These are phyloP conservation scores for Hydrozoanthus gracilis DNA, from an alignment of 92 coral and sea anemone genomes.

Conservation along the genomic window DNA sequence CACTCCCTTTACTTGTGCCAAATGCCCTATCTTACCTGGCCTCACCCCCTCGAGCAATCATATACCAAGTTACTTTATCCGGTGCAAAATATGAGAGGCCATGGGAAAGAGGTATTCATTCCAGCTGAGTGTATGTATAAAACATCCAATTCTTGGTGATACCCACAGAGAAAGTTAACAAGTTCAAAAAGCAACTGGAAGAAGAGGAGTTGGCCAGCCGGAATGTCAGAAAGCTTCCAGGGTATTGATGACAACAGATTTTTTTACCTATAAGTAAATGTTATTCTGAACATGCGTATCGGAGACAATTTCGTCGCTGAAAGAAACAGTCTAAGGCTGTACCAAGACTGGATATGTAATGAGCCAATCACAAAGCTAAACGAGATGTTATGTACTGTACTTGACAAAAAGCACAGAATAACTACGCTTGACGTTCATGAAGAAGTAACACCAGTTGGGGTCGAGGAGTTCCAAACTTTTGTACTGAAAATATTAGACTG, in stretches of 20 bases:
- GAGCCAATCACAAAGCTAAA: no score
- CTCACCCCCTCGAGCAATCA: no score
- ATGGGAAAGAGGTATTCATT: background rate
- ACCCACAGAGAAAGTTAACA: constrained; percentile 82
- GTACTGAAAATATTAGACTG: no score
- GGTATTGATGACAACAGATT: constrained; percentile 55
- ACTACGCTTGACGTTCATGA: no score
- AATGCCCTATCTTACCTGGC: no score
- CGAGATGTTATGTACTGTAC: no score
- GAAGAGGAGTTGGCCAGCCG: constrained; percentile 95
- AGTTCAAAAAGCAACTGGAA: constrained; percentile 86
- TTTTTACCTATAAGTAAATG: background rate
- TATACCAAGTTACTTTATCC: no score
- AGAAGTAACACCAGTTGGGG: no score
- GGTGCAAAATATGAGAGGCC: background rate
- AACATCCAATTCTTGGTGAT: background rate
- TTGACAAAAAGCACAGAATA: no score
- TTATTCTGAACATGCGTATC: background rate
- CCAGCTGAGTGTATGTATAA: background rate
- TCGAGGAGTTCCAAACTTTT: no score
- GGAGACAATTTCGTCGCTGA: background rate
- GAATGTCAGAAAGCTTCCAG: constrained; percentile 92
- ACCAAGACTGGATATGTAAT: no score
- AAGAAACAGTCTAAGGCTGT: background rate
- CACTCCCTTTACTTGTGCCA: no score